These are phyloP conservation scores for Heliangelus exortis DNA, from an alignment of 2,797 vertebrate genomes.

Conservation along the genomic window DNA sequence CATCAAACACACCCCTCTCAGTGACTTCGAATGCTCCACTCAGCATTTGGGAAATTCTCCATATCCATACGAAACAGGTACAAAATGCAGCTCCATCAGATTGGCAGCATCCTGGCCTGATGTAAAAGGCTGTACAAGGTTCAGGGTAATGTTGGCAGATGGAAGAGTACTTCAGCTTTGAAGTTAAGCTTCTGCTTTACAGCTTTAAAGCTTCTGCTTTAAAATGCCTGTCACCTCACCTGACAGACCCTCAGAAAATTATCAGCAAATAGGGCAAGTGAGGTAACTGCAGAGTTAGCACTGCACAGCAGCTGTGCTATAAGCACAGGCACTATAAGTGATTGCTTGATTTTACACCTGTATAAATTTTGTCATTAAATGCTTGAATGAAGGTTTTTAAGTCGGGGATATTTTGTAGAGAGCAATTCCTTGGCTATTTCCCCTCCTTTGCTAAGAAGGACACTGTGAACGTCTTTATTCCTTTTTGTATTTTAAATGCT, in stretches of 20 bases:
- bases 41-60: not conserved
- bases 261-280: not conserved
- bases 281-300: not conserved
- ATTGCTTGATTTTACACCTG: not conserved
- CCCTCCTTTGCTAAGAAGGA: not conserved
- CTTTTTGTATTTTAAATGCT: not conserved
- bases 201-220: not conserved
- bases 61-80: not conserved
- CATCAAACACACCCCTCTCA: rapidly evolving
- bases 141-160: not conserved
- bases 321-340: rapidly evolving
- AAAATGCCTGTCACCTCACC: not conserved
- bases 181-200: not conserved
- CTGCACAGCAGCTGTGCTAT: not conserved
- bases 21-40: not conserved
- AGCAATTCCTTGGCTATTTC: not conserved
- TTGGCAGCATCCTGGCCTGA: not conserved
- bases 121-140: not conserved
- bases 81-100: not conserved
- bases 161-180: not conserved
- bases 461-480: not conserved
- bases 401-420: not conserved
- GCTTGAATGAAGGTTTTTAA: not conserved
- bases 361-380: not conserved
- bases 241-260: not conserved